Percentiles rank a stretch among this genome's conserved stretches.
Conservation (phyloP, 2,888 invertebrate species). For the Latheticus oryzae region DNA sequence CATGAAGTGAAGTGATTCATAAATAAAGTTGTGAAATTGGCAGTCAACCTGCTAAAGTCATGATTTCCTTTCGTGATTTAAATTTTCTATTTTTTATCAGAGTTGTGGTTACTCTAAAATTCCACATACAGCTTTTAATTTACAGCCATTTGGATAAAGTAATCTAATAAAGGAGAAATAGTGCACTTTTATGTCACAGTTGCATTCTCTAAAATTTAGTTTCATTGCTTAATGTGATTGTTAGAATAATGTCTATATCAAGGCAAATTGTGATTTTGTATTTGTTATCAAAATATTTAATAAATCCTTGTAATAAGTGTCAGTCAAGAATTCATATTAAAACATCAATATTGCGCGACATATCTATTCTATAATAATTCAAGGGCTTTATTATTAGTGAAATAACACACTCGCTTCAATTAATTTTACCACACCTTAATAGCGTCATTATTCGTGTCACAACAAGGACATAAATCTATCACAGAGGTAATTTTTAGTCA, state of each 20-base stretch:
- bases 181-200: conserved; percentile 8
- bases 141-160: conserved; percentile 9
- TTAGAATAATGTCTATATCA: too few relatives aligned
- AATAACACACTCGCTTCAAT: conserved; percentile 37
- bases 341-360: too few relatives aligned
- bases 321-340: too few relatives aligned
- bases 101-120: conserved; percentile 14
- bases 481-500: conserved; percentile 45
- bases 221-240: too few relatives aligned
- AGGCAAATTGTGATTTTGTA: too few relatives aligned
- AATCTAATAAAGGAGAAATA: conserved; percentile 17
- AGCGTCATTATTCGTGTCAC: conserved; percentile 45
- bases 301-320: too few relatives aligned
- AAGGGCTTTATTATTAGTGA: conserved; percentile 33
- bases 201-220: too few relatives aligned
- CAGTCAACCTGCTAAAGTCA: too few relatives aligned
- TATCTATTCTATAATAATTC: conserved; percentile 23
- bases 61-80: too few relatives aligned
- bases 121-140: conserved; percentile 13
- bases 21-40: conserved; percentile 32
- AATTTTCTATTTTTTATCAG: conserved; percentile 22
- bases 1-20: conserved; percentile 35
- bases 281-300: too few relatives aligned
- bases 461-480: conserved; percentile 47
- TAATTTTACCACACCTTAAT: conserved; percentile 41